Evolutionary conservation across 2,888 invertebrate species (phyloP).

Genomic region (Proisotoma minuta): DNA sequence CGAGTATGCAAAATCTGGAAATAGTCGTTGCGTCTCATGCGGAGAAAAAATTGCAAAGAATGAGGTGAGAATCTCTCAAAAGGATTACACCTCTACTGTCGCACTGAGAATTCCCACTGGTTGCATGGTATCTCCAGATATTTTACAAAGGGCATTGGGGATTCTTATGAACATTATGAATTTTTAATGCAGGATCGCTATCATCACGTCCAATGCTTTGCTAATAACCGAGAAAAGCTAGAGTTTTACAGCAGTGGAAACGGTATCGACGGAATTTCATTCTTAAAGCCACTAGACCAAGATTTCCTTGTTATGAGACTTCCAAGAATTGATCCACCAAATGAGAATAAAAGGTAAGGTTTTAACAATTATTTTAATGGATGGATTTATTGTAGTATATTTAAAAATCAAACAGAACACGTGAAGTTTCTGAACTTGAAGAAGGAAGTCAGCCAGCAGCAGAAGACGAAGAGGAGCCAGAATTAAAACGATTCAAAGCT

Average conservation of each 20-base stretch:
- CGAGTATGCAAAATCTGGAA: slow-evolving; percentile 3
- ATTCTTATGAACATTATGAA: too few species aligned
- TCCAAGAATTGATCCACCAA: neutral
- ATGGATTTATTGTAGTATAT: too few species aligned
- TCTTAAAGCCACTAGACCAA: neutral
- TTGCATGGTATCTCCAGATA: neutral
- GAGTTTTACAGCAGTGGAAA: neutral
- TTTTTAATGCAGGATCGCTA: slow-evolving; percentile 1
- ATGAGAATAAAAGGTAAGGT: too few species aligned
- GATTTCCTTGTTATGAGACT: neutral
- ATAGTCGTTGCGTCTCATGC: slow-evolving; percentile 9
- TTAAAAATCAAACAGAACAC: too few species aligned
- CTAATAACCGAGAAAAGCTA: neutral
- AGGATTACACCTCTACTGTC: neutral
- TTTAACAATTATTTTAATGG: too few species aligned
- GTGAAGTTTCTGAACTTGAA: too few species aligned
- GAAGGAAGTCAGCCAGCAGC: too few species aligned
- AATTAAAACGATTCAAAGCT: too few species aligned
- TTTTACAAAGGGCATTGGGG: too few species aligned
- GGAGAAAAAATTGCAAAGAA: neutral
- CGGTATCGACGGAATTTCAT: neutral
- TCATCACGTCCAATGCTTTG: slow-evolving; percentile 8
- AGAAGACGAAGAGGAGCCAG: too few species aligned
- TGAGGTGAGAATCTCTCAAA: slow-evolving; percentile 8
- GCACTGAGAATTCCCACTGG: neutral